Evolutionary conservation across 1,140 invertebrate species (phyloP).

Genomic region (Penaeus chinensis): DNA sequence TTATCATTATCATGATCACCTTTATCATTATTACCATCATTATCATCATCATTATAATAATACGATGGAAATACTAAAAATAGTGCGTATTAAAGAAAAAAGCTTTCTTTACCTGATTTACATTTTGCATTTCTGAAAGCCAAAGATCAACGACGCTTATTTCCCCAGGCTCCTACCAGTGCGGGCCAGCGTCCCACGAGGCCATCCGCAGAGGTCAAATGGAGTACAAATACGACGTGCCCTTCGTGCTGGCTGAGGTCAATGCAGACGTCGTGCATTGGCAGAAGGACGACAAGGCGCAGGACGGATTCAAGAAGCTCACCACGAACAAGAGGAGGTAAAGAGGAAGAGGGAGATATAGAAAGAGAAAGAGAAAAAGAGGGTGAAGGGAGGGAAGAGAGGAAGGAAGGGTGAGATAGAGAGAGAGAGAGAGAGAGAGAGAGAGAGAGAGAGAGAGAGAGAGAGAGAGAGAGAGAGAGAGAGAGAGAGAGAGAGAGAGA

Average conservation of each 20-base stretch:
- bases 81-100: no score
- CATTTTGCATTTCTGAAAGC: no score
- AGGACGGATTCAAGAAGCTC: constrained; percentile 77
- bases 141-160: no score
- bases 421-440: no score
- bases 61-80: no score
- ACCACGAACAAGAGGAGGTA: constrained; percentile 76
- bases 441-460: neutral
- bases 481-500: neutral
- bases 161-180: constrained; percentile 67
- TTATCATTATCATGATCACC: no score
- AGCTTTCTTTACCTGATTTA: no score
- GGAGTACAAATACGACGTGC: constrained; percentile 79
- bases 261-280: constrained; percentile 82
- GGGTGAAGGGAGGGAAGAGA: no score
- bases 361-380: neutral
- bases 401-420: neutral
- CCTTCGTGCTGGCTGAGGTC: constrained; percentile 82
- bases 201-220: constrained; percentile 81
- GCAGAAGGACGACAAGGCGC: constrained; percentile 73
- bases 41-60: no score
- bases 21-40: no score
- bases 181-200: constrained; percentile 76
- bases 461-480: neutral
- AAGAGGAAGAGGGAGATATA: neutral